Evolutionary conservation across 2,797 vertebrate species (phyloP), one percentile per base, ranked within the genome.

Genomic region (Rhynchotus rufescens): DNA sequence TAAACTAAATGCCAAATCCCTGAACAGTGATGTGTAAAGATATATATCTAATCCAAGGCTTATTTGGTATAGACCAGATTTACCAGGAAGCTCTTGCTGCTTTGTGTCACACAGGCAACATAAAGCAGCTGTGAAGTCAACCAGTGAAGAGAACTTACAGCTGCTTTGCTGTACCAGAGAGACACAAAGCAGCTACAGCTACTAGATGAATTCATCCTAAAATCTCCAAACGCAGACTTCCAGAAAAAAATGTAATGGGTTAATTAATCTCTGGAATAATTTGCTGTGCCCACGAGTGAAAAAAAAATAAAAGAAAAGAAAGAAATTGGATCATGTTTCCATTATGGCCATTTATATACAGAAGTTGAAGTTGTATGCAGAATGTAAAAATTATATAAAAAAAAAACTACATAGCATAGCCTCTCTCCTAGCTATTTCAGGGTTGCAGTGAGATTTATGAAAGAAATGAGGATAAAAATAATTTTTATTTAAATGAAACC

Each of bases 101-200:
- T 94, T 92, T 90, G n/a, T 86, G 65, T 96, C 92, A 94, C 15
- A 23, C 44, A 86, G 62, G 76, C 89, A 86, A 76, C 45, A 82
- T 45, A 83, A 67, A 81, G 56, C 34, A 88, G 49, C 69, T 90
- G 64, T 52, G 72, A 87, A 94, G 32, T n/a, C 49, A 84, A 19
- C n/a, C 12, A 75, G 10, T 3, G 10, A 66, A 87, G 75, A 83
- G 69, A 86, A 79, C 3, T 86, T 88, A 56, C 28, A 92, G 73
- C 65, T 83, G 78, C n/a, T 80, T 64, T 6, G 0, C 1, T 3
- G 25, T 84, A 73, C 75, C 64, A 90, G 34, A 80, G 45, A 67
- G 69, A 92, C 3, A 16, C 9, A 90, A 79, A 93, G 10, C 88
- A 95, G 88, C 51, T 52, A 28, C 49, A 80, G 34, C 6, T 65